Conservation (phyloP, 2,888 invertebrate species). For the Drosophila affinis region DNA sequence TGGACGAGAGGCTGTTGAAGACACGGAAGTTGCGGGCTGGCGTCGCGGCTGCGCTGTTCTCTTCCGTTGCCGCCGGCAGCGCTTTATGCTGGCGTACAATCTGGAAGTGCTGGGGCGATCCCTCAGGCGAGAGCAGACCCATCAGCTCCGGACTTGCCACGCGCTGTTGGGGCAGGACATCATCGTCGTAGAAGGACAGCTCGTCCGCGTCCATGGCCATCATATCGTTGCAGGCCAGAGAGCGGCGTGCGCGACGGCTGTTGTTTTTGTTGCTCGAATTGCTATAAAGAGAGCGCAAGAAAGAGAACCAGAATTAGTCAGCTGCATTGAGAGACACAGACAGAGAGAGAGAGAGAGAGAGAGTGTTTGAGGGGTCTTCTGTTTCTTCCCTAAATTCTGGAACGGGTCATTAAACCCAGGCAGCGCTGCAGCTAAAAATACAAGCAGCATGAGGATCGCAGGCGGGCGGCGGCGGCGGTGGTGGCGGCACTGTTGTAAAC, state of each 20-base stretch:
- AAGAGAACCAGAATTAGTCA: slow-evolving; percentile 62
- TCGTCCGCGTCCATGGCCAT: slow-evolving; percentile 82
- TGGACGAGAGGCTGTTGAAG: slow-evolving; percentile 84
- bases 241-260: slow-evolving; percentile 59
- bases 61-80: slow-evolving; percentile 28
- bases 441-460: slow-evolving; percentile 32
- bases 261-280: slow-evolving; percentile 58
- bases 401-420: slow-evolving; percentile 71
- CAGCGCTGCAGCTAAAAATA: slow-evolving; percentile 60
- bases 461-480: slow-evolving; percentile 48
- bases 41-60: slow-evolving; percentile 44
- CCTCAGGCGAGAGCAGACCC: slow-evolving; percentile 81
- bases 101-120: slow-evolving; percentile 82
- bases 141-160: slow-evolving; percentile 74
- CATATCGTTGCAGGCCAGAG: slow-evolving; percentile 42
- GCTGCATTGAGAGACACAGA: slow-evolving; percentile 28
- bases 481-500: slow-evolving; percentile 40
- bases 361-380: slow-evolving; percentile 8
- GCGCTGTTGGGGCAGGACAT: slow-evolving; percentile 58
- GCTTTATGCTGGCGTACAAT: slow-evolving; percentile 70
- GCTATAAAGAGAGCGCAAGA: slow-evolving; percentile 34
- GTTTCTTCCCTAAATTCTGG: slow-evolving; percentile 46
- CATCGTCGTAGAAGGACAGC: slow-evolving; percentile 82
- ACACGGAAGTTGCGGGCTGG: slow-evolving; percentile 82
- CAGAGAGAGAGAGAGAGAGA: slow-evolving; percentile 15